Base-by-base conservation (phyloP, 2,113 vertebrate species). In the Bubo blakistoni region DNA sequence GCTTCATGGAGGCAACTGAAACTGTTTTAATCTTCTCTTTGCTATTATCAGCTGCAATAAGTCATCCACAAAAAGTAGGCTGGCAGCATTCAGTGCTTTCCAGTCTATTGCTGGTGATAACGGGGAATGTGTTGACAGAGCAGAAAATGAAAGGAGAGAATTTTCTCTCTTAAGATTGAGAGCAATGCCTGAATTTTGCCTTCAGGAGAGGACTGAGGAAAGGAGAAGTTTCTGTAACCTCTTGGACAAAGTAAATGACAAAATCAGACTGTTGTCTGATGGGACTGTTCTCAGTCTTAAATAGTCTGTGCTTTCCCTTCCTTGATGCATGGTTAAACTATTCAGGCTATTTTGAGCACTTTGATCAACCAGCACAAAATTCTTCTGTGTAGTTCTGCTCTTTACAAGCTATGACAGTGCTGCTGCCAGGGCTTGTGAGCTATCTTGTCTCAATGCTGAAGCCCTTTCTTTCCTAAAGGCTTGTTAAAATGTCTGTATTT, bases 401-500 rank as follows among this genome's bases (percentile, higher is more conserved):
- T 61, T 80, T 30, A 19, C 21, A 58, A 61, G 5, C 46, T 70
- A 24, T 69, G 40, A 44, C 34, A 46, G 13, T 61, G 34, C 49
- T 70, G 34, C 71, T 4, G 2, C 42, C 21, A 42, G 54, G 66
- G 30, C 40, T 67, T 74, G 22, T 86, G 61, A 76, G 34, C n/a
- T 66, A 2, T 87, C 40, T 77, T 82, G 26, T 76, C 46, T 94
- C 65, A 34, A 7, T 65, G 27, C n/a, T 84, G 47, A 69, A 62
- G 26, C 44, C 51, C 72, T 80, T 83, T 57, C 11, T 49, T 90
- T 57, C 44, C 40, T 84, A 69, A 83, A 74, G 62, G 21, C 67
- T 83, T 79, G 36, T 82, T 96, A 81, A 91, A 92, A 70, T 87
- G 13, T 91, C 67, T 94, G 36, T 97, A 86, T 97, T 97, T 97